phyloP scores from a whole-genome alignment of 2,888 invertebrate species.

The Caenorhabditis panamensis region DNA sequence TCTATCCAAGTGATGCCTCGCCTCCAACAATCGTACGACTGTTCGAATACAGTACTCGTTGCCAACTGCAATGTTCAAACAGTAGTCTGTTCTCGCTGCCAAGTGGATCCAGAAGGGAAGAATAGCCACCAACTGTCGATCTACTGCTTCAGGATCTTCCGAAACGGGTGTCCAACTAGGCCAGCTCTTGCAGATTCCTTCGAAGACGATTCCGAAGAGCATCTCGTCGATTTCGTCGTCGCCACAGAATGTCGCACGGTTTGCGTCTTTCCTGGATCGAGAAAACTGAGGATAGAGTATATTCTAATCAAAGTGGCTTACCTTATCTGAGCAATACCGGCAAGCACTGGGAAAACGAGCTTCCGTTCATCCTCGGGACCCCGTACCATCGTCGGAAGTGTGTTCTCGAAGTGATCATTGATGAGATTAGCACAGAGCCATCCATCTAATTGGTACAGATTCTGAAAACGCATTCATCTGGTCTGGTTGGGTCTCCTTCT shows the following conservation, averaged over 20 bases:
- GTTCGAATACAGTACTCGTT: slow-evolving; percentile 42
- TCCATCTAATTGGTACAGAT: slow-evolving; percentile 46
- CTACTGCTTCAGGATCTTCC: slow-evolving; percentile 31
- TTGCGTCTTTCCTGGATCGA: slow-evolving; percentile 62
- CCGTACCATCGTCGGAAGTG: slow-evolving; percentile 36
- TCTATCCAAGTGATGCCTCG: slow-evolving; percentile 64
- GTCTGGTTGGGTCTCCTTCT: too few relatives aligned
- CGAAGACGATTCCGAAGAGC: slow-evolving; percentile 71
- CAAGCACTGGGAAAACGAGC: slow-evolving; percentile 63
- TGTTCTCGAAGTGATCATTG: slow-evolving; percentile 63
- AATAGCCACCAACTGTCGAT: slow-evolving; percentile 59
- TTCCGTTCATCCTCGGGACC: slow-evolving; percentile 39
- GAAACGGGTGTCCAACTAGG: slow-evolving; percentile 28
- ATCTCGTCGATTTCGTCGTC: slow-evolving; percentile 76
- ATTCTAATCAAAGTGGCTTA: neutral
- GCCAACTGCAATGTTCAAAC: slow-evolving; percentile 71
- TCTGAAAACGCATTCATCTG: too few relatives aligned
- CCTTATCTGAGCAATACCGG: slow-evolving; percentile 36
- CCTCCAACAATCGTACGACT: slow-evolving; percentile 65
- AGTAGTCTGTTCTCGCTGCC: slow-evolving; percentile 72
- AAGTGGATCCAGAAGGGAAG: slow-evolving; percentile 75
- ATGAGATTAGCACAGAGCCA: slow-evolving; percentile 63
- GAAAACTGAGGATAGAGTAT: neutral
- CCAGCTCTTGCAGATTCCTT: slow-evolving; percentile 62
- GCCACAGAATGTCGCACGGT: slow-evolving; percentile 63